Percentiles rank a stretch among this genome's conserved stretches.
These are phyloP conservation scores for Metopolophium dirhodum DNA, from an alignment of 1,140 invertebrate genomes.

Conservation along the genomic window DNA sequence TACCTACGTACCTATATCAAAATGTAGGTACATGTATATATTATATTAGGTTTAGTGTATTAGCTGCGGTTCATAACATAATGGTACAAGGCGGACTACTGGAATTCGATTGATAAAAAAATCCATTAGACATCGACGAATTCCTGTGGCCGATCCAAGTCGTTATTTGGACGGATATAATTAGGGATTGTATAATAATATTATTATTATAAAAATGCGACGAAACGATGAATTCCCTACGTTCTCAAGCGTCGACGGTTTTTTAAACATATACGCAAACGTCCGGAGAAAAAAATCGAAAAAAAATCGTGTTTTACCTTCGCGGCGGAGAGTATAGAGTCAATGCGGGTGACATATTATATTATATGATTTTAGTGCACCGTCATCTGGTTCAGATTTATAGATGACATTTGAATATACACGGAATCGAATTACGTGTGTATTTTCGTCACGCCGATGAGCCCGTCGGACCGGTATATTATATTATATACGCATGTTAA, in stretches of 20 bases:
- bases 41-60: not conserved
- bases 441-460: not conserved
- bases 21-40: too few relatives aligned
- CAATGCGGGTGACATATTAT: not conserved
- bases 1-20: not conserved
- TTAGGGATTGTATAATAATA: not conserved
- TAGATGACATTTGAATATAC: not conserved
- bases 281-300: not conserved
- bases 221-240: not conserved
- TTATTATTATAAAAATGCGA: not conserved
- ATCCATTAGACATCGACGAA: not conserved
- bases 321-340: not conserved
- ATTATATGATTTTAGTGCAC: not conserved
- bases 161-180: not conserved
- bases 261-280: not conserved
- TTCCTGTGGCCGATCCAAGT: not conserved
- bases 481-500: not conserved
- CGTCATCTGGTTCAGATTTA: constrained; percentile 7
- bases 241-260: not conserved
- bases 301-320: not conserved
- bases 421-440: not conserved
- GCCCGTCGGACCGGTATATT: not conserved
- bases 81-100: not conserved
- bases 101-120: not conserved
- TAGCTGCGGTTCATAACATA: not conserved